Evolutionary conservation across 2,888 invertebrate species (phyloP).

Genomic region (Caprella mutica): DNA sequence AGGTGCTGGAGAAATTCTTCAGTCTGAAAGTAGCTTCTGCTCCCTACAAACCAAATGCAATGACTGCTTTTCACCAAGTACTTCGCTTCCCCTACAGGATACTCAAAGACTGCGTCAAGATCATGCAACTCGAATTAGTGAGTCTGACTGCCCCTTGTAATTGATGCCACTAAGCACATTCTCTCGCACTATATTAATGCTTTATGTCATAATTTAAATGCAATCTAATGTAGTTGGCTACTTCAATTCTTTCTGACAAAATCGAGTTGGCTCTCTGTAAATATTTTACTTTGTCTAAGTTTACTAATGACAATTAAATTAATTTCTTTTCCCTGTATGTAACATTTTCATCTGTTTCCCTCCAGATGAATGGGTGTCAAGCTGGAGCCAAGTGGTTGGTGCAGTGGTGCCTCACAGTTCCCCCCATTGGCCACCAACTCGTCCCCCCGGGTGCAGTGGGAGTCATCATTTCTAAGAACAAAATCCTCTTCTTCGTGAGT

Average conservation of each 20-base stretch:
- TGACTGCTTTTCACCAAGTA: conserved; percentile 73
- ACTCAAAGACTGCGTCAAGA: conserved; percentile 80
- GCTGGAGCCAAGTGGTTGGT: conserved; percentile 65
- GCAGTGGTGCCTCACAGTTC: conserved; percentile 83
- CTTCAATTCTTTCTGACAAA: background rate
- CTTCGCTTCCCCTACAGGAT: conserved; percentile 74
- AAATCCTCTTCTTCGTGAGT: conserved; percentile 68
- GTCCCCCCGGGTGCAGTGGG: conserved; percentile 83
- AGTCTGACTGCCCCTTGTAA: background rate
- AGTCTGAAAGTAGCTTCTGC: conserved; percentile 76
- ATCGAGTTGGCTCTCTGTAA: background rate
- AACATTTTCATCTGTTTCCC: background rate
- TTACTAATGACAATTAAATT: too few relatives aligned
- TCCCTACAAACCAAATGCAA: conserved; percentile 78
- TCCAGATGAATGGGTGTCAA: conserved; percentile 24
- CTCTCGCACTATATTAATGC: background rate
- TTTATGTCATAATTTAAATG: too few relatives aligned
- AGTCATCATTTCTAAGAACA: conserved; percentile 69
- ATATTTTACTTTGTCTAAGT: too few relatives aligned
- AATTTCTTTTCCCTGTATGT: too few relatives aligned
- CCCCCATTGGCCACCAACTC: conserved; percentile 72
- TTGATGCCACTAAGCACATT: background rate
- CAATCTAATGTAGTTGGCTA: too few relatives aligned
- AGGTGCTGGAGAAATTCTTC: conserved; percentile 85
- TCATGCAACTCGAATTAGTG: conserved; percentile 55